Evolutionary conservation across 2,113 vertebrate genomes (phyloP).

Genomic region (Platysteira castanea): DNA sequence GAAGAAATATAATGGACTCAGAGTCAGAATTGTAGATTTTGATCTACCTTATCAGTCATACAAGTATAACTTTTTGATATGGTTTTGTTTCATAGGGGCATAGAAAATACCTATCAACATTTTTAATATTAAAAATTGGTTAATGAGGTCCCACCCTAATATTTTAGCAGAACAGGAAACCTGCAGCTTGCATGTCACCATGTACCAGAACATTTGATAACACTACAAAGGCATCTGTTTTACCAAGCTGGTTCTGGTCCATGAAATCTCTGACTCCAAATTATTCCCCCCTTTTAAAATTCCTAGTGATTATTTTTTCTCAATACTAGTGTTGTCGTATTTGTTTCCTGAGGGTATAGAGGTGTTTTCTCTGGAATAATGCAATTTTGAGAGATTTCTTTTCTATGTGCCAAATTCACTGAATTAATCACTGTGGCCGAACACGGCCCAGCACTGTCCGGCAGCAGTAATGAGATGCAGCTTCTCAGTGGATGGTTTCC

Average conservation of each 20-base stretch:
- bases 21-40: background rate
- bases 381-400: background rate
- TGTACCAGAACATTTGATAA: background rate
- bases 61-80: background rate
- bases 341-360: constrained; percentile 27
- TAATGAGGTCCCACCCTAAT: background rate
- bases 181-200: background rate
- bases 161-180: background rate
- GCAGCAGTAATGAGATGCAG: background rate
- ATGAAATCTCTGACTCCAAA: background rate
- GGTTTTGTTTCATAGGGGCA: background rate
- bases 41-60: background rate
- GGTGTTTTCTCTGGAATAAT: constrained; percentile 13
- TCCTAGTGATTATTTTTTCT: background rate
- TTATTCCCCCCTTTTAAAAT: constrained; percentile 11
- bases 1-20: background rate
- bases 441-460: background rate
- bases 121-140: background rate
- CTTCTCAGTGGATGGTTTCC: background rate
- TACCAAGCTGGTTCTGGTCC: background rate
- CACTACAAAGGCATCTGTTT: background rate
- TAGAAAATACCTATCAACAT: background rate
- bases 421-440: background rate
- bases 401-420: background rate
- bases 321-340: background rate